Conservation (phyloP, 2,888 invertebrate species). For the Spicauda simplicius region DNA sequence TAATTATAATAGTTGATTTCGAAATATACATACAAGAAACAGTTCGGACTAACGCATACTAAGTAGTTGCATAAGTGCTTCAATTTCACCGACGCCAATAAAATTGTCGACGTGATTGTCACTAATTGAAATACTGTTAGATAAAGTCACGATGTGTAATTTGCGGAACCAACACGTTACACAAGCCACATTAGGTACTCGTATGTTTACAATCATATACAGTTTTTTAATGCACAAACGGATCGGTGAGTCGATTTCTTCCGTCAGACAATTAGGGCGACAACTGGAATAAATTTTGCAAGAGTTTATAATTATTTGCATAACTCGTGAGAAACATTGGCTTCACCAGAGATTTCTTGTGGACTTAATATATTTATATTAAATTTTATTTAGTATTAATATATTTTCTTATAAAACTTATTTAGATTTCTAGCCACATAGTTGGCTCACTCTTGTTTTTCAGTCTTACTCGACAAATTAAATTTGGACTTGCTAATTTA, state of each 20-base stretch:
- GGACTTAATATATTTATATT: too few species aligned
- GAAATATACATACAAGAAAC: constrained; percentile 15
- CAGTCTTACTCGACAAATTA: neutral
- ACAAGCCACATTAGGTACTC: constrained; percentile 16
- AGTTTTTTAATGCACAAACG: constrained; percentile 25
- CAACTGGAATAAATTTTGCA: constrained; percentile 23
- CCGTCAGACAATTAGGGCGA: constrained; percentile 24
- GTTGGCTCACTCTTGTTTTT: neutral
- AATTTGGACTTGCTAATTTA: neutral
- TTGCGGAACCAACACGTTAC: constrained; percentile 38
- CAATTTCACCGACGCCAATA: constrained; percentile 43
- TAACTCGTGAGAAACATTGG: neutral
- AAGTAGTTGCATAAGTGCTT: constrained; percentile 43
- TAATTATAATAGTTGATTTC: constrained; percentile 26
- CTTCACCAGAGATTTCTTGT: too few species aligned
- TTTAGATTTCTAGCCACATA: neutral
- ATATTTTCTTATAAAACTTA: neutral
- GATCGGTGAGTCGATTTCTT: constrained; percentile 28
- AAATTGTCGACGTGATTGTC: constrained; percentile 42
- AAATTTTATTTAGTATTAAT: neutral
- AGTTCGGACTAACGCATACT: constrained; percentile 4
- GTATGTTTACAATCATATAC: constrained; percentile 36
- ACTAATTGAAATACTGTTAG: constrained; percentile 46
- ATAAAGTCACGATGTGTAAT: constrained; percentile 46
- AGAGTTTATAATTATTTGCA: constrained; percentile 8